A percentile compares a stretch with the other conserved stretches of the same genome.
phyloP scores from a whole-genome alignment of 1,140 invertebrate species.

The Trichonephila clavipes region DNA sequence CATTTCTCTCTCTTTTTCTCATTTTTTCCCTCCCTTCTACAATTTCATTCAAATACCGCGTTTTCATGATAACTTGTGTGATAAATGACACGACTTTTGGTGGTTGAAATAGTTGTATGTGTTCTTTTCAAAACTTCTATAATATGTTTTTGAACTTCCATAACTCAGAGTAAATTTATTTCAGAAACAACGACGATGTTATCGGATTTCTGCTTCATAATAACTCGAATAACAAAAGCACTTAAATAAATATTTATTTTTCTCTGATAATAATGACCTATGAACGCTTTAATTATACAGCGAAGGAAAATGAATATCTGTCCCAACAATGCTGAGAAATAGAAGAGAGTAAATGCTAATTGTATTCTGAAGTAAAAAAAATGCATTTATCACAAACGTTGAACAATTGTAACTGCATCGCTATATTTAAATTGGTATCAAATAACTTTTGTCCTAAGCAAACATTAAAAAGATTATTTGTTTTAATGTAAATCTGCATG shows the following conservation, averaged over 20 bases:
- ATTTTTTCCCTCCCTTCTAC: background rate
- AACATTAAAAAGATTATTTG: too few species aligned
- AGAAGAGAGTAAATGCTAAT: too few species aligned
- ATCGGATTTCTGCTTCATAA: background rate
- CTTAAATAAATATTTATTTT: background rate
- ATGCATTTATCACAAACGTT: too few species aligned
- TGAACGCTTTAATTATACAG: too few species aligned
- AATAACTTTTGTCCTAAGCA: too few species aligned
- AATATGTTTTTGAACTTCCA: conserved; percentile 23
- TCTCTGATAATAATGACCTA: background rate
- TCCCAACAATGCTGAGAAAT: too few species aligned
- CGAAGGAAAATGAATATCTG: too few species aligned
- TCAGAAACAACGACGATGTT: background rate
- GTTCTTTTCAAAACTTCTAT: conserved; percentile 25
- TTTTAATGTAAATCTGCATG: too few species aligned
- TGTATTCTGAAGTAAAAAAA: too few species aligned
- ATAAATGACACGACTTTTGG: conserved; percentile 44
- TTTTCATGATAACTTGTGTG: conserved; percentile 50
- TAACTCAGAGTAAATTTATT: conserved; percentile 28
- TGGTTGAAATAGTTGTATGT: conserved; percentile 52
- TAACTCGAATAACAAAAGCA: background rate
- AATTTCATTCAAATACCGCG: conserved; percentile 61
- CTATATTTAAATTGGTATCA: too few species aligned
- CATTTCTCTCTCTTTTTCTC: background rate
- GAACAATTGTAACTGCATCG: too few species aligned